These are phyloP conservation scores for Eilema depressum DNA, from an alignment of 2,888 invertebrate species.

Conservation along the genomic window DNA sequence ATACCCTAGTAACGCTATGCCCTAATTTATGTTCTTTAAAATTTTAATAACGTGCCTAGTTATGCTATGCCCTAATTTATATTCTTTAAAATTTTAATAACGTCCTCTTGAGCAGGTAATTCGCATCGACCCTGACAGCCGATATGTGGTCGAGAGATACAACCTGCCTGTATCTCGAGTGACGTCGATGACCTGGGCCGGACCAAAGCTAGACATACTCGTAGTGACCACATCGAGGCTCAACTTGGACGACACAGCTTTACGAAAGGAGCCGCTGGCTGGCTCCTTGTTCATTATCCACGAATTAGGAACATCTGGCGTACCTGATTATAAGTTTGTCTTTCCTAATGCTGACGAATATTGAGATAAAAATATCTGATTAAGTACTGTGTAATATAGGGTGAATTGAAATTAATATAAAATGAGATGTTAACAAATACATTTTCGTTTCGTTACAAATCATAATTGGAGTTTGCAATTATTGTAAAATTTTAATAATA, in stretches of 20 bases:
- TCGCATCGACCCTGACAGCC: constrained; percentile 74
- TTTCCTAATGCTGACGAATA: constrained; percentile 50
- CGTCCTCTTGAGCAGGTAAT: constrained; percentile 71
- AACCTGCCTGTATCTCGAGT: constrained; percentile 81
- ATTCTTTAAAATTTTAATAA: not conserved
- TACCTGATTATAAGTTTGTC: constrained; percentile 44
- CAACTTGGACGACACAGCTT: constrained; percentile 45
- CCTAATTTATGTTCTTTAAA: too few species aligned
- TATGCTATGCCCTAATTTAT: not conserved
- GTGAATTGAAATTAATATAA: not conserved
- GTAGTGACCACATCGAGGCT: constrained; percentile 86
- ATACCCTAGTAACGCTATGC: too few species aligned
- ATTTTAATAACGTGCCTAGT: not conserved
- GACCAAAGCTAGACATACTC: constrained; percentile 82
- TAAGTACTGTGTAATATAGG: too few species aligned
- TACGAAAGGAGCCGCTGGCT: constrained; percentile 42
- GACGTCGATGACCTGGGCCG: constrained; percentile 89
- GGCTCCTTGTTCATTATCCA: constrained; percentile 53
- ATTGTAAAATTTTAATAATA: too few species aligned
- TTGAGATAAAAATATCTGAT: constrained; percentile 17
- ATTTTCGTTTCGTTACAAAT: too few species aligned
- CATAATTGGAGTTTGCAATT: too few species aligned
- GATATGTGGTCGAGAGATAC: constrained; percentile 74
- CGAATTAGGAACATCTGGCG: constrained; percentile 45
- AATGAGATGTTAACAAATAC: too few species aligned